Evolutionary conservation across 2,113 vertebrate species (phyloP).

Genomic region (Malurus alboscapulatus): DNA sequence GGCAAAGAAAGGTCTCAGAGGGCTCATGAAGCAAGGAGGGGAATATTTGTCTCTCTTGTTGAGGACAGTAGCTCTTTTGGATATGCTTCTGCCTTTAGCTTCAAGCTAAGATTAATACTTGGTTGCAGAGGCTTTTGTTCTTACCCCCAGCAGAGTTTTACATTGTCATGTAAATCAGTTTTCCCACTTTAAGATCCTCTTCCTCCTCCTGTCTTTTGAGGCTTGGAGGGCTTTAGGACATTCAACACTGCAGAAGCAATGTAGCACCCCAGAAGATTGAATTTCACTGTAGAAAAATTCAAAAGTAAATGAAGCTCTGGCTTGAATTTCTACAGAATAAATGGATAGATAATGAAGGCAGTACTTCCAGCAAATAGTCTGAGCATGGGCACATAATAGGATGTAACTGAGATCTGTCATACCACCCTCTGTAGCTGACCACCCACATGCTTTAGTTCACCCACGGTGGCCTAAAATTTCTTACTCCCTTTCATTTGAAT

Average conservation of each 20-base stretch:
- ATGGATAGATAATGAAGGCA: neutral
- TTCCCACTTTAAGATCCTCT: neutral
- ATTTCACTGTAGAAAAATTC: neutral
- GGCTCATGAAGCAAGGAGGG: neutral
- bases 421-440: neutral
- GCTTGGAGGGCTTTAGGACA: neutral
- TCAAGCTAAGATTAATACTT: neutral
- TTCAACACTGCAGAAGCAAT: neutral
- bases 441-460: neutral
- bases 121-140: neutral
- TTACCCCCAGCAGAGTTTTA: neutral
- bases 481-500: neutral
- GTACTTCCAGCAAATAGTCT: neutral
- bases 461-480: neutral
- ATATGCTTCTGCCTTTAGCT: neutral
- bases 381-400: neutral
- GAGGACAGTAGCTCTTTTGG: neutral
- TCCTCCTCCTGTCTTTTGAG: neutral
- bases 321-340: neutral
- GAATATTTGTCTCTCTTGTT: neutral
- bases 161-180: neutral
- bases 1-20: neutral
- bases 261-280: neutral
- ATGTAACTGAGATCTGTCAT: neutral
- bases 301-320: neutral